Evolutionary conservation across 2,113 vertebrate species (phyloP), one percentile per base, ranked within the genome.

Genomic region (Furnarius figulus): DNA sequence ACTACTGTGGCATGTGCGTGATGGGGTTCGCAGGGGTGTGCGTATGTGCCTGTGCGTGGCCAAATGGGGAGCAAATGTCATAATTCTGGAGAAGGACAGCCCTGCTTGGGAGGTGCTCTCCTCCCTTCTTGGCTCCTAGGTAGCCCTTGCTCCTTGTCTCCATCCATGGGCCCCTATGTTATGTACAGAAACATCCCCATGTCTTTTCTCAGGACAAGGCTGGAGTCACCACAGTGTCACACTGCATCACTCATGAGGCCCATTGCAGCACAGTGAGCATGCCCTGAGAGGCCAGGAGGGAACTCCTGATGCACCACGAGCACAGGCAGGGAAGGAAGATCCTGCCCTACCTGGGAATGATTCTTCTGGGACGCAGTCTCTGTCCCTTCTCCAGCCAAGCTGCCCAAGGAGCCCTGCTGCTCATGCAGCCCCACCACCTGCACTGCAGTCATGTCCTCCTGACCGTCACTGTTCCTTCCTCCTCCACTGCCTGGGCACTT

Each of bases 1-100:
- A 0, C 66, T 20, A 23, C 74, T 4, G 53, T 1, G n/a, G 71
- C 31, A 0, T 46, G 82, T 27, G 66, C 7, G 25, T 0, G 0
- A 37, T 40, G 70, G 78, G 33, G 79, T 20, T 70, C 2, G 30
- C 31, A 31, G 80, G 88, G 75, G 40, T 66, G 89, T 49, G 68
- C 23, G 19, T 63, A 74, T 42, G 72, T n/a, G 46, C 92, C 85
- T 87, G 66, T 77, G 75, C 5, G 17, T 87, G 87, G n/a, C 70
- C 4, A 6, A 68, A 68, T 6, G 44, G 78, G 85, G 76, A 87
- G 44, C 50, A 70, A 83, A 65, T 22, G 5, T 86, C n/a, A 30
- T 50, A 7, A 14, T 21, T 46, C 46, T 4, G 14, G 75, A 63
- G 74, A 49, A 47, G 52, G 85, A 49, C 53, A 70, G 40, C 56